Percentiles rank a stretch among this genome's conserved stretches.
Evolutionary conservation across 2,888 invertebrate genomes (phyloP).

Genomic region (Timema cristinae): DNA sequence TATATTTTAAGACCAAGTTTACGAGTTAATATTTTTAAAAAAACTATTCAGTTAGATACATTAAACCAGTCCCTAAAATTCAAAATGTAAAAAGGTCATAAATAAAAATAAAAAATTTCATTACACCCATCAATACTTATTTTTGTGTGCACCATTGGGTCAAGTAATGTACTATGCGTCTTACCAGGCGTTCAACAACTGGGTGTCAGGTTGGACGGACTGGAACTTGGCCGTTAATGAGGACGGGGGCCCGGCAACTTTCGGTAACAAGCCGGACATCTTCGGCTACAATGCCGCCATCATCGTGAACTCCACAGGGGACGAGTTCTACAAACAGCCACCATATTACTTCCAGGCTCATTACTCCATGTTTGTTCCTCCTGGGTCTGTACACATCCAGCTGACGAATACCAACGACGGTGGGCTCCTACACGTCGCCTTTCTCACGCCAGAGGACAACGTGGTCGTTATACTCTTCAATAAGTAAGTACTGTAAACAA

Average conservation of each 20-base stretch:
- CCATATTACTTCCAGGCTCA: constrained; percentile 12
- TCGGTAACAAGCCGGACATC: neutral
- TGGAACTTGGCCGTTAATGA: constrained; percentile 8
- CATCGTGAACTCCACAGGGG: constrained; percentile 2
- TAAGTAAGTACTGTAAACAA: neutral
- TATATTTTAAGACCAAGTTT: no score
- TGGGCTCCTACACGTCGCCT: neutral
- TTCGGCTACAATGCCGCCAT: constrained; percentile 8
- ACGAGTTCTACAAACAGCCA: constrained; percentile 15
- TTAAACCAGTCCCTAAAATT: no score
- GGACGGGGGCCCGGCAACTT: constrained; percentile 6
- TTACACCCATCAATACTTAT: no score
- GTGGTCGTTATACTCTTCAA: neutral
- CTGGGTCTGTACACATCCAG: neutral
- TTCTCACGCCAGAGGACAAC: constrained; percentile 4
- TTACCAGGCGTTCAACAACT: constrained; percentile 15
- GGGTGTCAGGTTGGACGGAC: constrained; percentile 11
- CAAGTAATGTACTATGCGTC: no score
- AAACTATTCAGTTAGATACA: no score
- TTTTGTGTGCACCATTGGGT: no score
- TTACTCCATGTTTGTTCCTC: constrained; percentile 12
- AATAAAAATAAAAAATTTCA: no score
- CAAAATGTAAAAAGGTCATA: no score
- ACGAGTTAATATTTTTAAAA: no score
- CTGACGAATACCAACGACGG: neutral